Conservation (phyloP, 2,113 vertebrate genomes). For the Peromyscus polionotus region DNA sequence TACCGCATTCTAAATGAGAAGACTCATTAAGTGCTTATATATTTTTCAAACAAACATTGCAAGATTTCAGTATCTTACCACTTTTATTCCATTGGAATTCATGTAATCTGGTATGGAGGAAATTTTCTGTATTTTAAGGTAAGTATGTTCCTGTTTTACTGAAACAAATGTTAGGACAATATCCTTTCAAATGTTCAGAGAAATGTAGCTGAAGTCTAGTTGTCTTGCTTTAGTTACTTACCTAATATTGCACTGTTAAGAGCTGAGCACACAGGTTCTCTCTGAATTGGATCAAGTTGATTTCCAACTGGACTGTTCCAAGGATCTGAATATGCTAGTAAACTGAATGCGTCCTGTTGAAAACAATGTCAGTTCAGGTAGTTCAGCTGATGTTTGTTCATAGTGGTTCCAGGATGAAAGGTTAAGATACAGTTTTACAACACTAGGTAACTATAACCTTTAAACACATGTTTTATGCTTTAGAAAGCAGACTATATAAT, state of each 20-base stretch:
- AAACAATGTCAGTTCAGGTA: conserved; percentile 25
- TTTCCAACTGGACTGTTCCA: conserved; percentile 99
- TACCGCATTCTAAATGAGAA: neutral
- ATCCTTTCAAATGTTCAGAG: neutral
- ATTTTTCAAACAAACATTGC: neutral
- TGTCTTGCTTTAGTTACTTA: conserved; percentile 75
- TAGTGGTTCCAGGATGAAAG: neutral
- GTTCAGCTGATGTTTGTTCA: neutral
- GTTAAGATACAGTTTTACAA: neutral
- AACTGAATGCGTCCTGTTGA: conserved; percentile 96
- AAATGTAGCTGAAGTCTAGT: neutral
- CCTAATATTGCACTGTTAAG: conserved; percentile 99
- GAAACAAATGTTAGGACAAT: conserved; percentile 20
- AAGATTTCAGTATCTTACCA: neutral
- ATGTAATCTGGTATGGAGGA: neutral
- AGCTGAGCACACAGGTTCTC: conserved; percentile 98
- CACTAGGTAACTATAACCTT: neutral
- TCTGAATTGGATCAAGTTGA: conserved; percentile 97
- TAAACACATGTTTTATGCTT: neutral
- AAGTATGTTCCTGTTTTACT: neutral
- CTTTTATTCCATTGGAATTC: neutral
- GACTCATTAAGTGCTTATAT: neutral
- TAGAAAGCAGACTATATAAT: neutral
- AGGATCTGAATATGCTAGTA: conserved; percentile 98
- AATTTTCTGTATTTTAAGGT: neutral